Evolutionary conservation across 1,140 invertebrate species (phyloP), one percentile per base, ranked within the genome.

Genomic region (Meloidogyne floridensis): DNA sequence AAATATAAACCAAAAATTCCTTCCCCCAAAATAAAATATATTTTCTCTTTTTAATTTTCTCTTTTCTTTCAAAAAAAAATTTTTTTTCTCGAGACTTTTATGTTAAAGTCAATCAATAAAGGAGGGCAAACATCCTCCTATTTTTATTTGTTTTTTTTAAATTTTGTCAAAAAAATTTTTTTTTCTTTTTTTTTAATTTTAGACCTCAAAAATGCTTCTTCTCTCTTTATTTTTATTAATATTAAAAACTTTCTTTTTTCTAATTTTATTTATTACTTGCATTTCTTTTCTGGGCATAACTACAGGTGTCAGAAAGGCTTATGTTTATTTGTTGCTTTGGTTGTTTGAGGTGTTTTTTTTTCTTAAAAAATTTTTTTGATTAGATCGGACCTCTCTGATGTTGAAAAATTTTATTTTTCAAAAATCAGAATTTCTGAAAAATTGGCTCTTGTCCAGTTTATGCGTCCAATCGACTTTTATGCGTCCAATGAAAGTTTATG

Each of bases 251-350:
- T 54, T 74, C 15, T 54, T 74, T 54, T 74, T 51, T 18, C 15
- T 74, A n/a, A 18, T 74, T 15, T 78, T 78, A 53, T 69, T 81
- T 65, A 54, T 83, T 20, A 73, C 77, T 18, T 69, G 32, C 4
- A 43, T 83, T 42, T 73, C 82, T 72, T 74, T 59, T 20, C 32
- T 80, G 43, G 82, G 82, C 47, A 56, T 77, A 42, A 75, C 82
- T 51, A 51, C 75, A 32, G 82, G 82, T 20, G n/a, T 83, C 2
- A 13, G 82, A n/a, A 69, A 75, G 54, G 42, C 11, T 65, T 83
- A 75, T 80, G 82, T 80, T 47, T 11, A 71, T 42, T 42, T 72
- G 10, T 59, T 83, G 72, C 18, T 83, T 43, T 18, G 56, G 47
- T 56, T 83, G 18, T 83, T 83, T 73, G 82, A 84, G 69, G 83